phyloP scores from a whole-genome alignment of 2,113 vertebrate species.

The Arothron firmamentum region DNA sequence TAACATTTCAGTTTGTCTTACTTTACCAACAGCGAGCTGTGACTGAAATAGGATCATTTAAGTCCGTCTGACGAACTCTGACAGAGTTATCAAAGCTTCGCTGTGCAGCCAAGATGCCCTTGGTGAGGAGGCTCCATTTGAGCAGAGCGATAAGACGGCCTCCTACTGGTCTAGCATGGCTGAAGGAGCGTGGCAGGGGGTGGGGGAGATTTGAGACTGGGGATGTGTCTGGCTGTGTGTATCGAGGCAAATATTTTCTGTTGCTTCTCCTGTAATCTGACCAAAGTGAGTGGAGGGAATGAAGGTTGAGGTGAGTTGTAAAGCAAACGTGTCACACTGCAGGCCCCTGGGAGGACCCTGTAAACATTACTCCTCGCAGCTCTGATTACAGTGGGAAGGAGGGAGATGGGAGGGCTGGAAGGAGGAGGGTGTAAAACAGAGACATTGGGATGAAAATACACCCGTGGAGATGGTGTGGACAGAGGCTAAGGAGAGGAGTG shows the following conservation, averaged over 20 bases:
- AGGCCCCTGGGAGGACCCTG: conserved; percentile 54
- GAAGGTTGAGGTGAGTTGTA: conserved; percentile 27
- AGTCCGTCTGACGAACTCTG: not conserved
- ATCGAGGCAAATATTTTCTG: conserved; percentile 13
- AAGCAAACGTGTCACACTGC: conserved; percentile 48
- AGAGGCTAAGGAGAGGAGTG: conserved; percentile 8
- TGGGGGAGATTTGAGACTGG: conserved; percentile 6
- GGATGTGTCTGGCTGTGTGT: not conserved
- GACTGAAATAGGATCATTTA: not conserved
- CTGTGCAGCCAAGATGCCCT: not conserved
- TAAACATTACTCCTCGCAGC: conserved; percentile 59
- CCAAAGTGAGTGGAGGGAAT: conserved; percentile 25
- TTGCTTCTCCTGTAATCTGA: conserved; percentile 43
- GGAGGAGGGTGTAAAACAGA: conserved; percentile 21
- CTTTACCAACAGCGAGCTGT: not conserved
- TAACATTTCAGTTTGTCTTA: not conserved
- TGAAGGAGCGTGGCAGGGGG: conserved; percentile 21
- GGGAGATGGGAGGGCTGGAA: conserved; percentile 29
- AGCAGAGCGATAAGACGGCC: conserved; percentile 37
- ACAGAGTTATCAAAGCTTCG: not conserved
- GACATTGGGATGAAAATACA: conserved; percentile 21
- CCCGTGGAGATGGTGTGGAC: conserved; percentile 12
- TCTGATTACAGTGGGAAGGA: conserved; percentile 52
- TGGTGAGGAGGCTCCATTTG: not conserved
- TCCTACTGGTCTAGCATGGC: conserved; percentile 9